Evolutionary conservation across 2,888 invertebrate species (phyloP), one percentile per base, ranked within the genome.

Genomic region (Tetragnatha montana): DNA sequence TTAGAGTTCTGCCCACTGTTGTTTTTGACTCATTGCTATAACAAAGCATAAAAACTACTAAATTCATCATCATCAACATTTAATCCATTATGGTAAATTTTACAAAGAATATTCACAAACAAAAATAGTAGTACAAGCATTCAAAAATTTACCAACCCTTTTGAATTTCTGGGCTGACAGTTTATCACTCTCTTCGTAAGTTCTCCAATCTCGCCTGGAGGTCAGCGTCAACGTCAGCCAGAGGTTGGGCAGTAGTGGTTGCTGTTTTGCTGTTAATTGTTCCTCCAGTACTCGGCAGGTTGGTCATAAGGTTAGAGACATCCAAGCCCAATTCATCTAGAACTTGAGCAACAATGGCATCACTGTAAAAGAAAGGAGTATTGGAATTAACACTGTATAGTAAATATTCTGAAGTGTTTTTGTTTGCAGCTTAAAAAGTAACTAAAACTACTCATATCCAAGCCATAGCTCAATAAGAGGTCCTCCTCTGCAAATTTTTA

Each of bases 281-380:
- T 14, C 95, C 95, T 17, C 95, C 94, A 0, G 96, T 95, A 92
- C 95, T 94, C 1, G 99, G 99, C 92, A 99, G 94, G 73, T 97
- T 98, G 51, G 97, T 97, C 89, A 99, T 94, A 93, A 97, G 96
- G 94, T 99, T 99, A 91, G 96, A 97, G 93, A 99, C 95, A 94
- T 99, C 98, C 91, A 99, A 95, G 51, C 99, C 99, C 92, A 99
- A 94, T 94, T 99, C 99, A 94, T 99, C 99, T 92, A 99, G 94
- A 85, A 99, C 98, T 95, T 99, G 98, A 1, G 96, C 95, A 60
- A 99, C 98, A 92, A 99, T 96, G 81, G 97, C 97, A 94, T 99
- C 98, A 93, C 98, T 97, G 35, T 35, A 94, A 76, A 94, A 17
- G 7, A 82, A 60, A 35, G 19, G n/a, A 69, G 22, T 8, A 10